phyloP scores from a whole-genome alignment of 2,888 invertebrate species.

The Athalia rosae region DNA sequence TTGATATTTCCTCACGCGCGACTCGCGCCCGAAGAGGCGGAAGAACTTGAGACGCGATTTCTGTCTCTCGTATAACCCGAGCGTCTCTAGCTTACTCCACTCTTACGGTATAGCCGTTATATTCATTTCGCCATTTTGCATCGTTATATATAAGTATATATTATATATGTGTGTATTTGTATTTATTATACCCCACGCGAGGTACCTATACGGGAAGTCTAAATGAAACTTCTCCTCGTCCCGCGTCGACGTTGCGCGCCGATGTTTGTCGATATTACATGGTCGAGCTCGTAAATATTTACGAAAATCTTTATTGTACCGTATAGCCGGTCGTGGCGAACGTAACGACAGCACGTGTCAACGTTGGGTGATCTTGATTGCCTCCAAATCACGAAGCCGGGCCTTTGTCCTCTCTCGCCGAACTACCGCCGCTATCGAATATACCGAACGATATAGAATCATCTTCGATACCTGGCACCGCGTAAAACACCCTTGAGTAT shows the following conservation, averaged over 20 bases:
- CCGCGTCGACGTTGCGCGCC: too few species aligned
- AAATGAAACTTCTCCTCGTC: too few species aligned
- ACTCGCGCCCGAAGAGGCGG: background rate
- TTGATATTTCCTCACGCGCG: conserved; percentile 2
- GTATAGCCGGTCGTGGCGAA: too few species aligned
- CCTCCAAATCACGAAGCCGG: conserved; percentile 10
- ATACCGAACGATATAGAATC: background rate
- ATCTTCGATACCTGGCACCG: background rate
- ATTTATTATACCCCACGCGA: too few species aligned
- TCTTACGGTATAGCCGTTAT: too few species aligned
- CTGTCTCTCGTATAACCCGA: background rate
- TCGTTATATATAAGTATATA: too few species aligned
- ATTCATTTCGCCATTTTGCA: too few species aligned
- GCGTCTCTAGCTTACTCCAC: too few species aligned
- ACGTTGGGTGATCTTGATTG: conserved; percentile 4
- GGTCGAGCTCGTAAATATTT: conserved; percentile 22
- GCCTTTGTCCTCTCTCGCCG: conserved; percentile 16
- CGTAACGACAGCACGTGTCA: background rate
- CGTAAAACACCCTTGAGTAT: too few species aligned
- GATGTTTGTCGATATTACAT: background rate
- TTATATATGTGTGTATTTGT: too few species aligned
- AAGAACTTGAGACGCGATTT: background rate
- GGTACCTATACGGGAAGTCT: too few species aligned
- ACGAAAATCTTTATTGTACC: conserved; percentile 16
- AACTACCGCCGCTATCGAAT: conserved; percentile 1